phyloP scores from a whole-genome alignment of 2,797 vertebrate genomes.

The Hippopotamyrus pictus region DNA sequence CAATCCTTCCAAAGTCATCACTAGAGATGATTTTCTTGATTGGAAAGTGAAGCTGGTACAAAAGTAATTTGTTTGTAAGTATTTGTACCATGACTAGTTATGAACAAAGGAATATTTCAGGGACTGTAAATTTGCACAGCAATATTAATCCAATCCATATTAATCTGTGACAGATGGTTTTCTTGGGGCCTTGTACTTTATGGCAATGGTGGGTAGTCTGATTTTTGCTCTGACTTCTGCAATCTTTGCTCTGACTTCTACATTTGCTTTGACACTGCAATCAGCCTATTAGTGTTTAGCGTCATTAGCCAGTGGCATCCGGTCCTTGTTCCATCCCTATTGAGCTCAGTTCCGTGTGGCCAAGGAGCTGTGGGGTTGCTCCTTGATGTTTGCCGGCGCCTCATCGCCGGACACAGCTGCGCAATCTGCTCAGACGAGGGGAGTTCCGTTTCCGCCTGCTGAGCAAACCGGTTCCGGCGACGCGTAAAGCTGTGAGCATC shows the following conservation, averaged over 20 bases:
- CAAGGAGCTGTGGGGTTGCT: background rate
- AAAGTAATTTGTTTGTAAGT: background rate
- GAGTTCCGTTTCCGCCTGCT: background rate
- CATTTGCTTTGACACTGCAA: background rate
- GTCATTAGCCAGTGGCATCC: background rate
- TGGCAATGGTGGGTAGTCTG: background rate
- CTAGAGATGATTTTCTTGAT: background rate
- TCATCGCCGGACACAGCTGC: background rate
- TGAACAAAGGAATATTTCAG: background rate
- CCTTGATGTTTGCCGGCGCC: background rate
- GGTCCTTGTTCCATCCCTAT: background rate
- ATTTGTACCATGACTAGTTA: background rate
- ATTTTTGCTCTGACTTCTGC: background rate
- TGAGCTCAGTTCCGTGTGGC: background rate
- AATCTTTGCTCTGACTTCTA: no score
- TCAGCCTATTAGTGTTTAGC: background rate
- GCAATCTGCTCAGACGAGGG: background rate
- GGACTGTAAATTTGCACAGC: background rate
- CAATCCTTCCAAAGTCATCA: background rate
- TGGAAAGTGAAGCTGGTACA: background rate
- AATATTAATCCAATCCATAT: background rate
- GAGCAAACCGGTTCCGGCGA: background rate
- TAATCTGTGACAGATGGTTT: background rate
- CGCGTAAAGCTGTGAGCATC: background rate
- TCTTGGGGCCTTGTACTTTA: background rate